Evolutionary conservation across 2,113 vertebrate species (phyloP).

Genomic region (Albula goreensis): DNA sequence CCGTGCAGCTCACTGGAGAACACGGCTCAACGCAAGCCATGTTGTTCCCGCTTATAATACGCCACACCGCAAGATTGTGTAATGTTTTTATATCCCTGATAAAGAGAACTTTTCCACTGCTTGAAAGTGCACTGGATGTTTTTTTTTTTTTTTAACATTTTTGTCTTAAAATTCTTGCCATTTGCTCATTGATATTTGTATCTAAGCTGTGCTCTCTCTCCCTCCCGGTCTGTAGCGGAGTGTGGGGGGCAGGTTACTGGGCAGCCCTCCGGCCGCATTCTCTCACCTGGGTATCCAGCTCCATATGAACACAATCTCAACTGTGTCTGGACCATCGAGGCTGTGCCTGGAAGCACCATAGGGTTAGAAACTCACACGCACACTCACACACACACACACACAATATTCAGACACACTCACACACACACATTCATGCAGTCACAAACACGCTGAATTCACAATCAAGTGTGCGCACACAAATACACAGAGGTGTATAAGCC

Average conservation of each 20-base stretch:
- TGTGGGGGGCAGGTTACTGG: conserved; percentile 94
- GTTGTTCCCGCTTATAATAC: too few relatives aligned
- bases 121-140: too few relatives aligned
- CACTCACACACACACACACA: not conserved
- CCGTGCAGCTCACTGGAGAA: not conserved
- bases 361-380: conserved; percentile 68
- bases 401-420: too few relatives aligned
- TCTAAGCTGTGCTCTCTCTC: not conserved
- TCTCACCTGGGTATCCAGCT: conserved; percentile 96
- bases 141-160: too few relatives aligned
- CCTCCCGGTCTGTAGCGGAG: conserved; percentile 75
- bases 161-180: not conserved
- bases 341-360: conserved; percentile 92
- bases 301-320: conserved; percentile 96
- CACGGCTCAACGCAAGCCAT: not conserved
- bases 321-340: conserved; percentile 92
- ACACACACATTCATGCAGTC: too few relatives aligned
- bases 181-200: not conserved
- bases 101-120: too few relatives aligned
- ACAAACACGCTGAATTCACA: too few relatives aligned
- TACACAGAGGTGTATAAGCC: too few relatives aligned
- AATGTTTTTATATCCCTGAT: not conserved
- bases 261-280: conserved; percentile 89
- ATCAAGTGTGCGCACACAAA: too few relatives aligned
- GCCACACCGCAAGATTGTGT: not conserved